A percentile compares a stretch with the other conserved stretches of the same genome.
Evolutionary conservation across 2,113 vertebrate genomes (phyloP).

Genomic region (Corythornis cristatus): DNA sequence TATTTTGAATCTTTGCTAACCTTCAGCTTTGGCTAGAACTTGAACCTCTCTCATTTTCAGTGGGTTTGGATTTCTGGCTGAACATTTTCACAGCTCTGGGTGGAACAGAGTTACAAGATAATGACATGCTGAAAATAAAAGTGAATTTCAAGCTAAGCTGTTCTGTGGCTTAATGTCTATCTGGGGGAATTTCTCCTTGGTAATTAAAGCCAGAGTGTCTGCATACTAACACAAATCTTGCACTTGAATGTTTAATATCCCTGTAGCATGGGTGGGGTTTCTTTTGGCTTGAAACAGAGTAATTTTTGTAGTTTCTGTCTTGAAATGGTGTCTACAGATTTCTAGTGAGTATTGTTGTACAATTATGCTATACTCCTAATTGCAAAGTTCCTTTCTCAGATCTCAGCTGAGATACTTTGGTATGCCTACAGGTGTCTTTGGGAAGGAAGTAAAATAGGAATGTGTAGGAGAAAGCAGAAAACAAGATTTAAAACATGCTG

Average conservation of each 20-base stretch:
- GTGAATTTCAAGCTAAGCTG: slow-evolving; percentile 1
- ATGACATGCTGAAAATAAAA: slow-evolving; percentile 31
- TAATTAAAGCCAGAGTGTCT: slow-evolving; percentile 64
- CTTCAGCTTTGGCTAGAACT: slow-evolving; percentile 29
- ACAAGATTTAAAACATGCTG: background rate
- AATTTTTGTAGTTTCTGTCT: slow-evolving; percentile 20
- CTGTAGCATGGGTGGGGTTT: background rate
- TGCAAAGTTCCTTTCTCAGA: slow-evolving; percentile 19
- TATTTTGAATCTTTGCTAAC: background rate
- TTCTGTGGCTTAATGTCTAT: slow-evolving; percentile 22
- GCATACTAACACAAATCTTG: slow-evolving; percentile 57
- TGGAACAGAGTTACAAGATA: slow-evolving; percentile 35
- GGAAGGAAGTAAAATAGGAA: slow-evolving; percentile 9
- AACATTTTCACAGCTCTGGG: slow-evolving; percentile 65
- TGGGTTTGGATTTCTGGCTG: slow-evolving; percentile 40
- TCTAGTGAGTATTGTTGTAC: background rate
- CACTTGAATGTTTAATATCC: slow-evolving; percentile 65
- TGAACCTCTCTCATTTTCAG: slow-evolving; percentile 17
- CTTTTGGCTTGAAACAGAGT: slow-evolving; percentile 13
- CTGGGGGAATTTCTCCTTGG: slow-evolving; percentile 55
- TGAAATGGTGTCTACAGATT: slow-evolving; percentile 10
- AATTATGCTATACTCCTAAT: background rate
- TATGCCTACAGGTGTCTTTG: slow-evolving; percentile 40
- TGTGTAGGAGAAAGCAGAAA: background rate
- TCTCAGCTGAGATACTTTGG: slow-evolving; percentile 7